Percentiles rank a stretch among this genome's conserved stretches.
These are phyloP conservation scores for Drosophila pruinosa DNA, from an alignment of 1,140 invertebrate genomes.

Conservation along the genomic window DNA sequence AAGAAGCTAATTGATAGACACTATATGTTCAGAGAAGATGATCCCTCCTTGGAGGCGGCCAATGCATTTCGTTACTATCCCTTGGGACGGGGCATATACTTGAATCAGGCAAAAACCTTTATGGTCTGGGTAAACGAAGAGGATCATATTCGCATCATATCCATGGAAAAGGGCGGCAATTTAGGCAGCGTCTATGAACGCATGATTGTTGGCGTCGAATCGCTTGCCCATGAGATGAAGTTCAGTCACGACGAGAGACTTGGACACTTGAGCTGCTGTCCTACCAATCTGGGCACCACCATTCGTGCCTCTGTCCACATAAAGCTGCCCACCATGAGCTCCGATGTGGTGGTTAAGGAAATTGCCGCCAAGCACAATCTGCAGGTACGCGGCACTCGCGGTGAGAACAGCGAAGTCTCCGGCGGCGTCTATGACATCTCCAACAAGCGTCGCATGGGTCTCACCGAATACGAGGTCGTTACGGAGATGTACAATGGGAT, in stretches of 20 bases:
- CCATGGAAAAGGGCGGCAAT: slow-evolving; percentile 98
- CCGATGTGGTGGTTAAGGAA: slow-evolving; percentile 93
- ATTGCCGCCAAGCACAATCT: slow-evolving; percentile 94
- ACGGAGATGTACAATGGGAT: slow-evolving; percentile 96
- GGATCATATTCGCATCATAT: slow-evolving; percentile 98
- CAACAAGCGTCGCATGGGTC: slow-evolving; percentile 93
- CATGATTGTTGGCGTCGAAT: slow-evolving; percentile 94
- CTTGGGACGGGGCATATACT: slow-evolving; percentile 96
- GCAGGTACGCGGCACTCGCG: slow-evolving; percentile 95
- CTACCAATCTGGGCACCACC: slow-evolving; percentile 98
- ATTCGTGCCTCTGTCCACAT: slow-evolving; percentile 99
- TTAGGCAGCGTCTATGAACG: slow-evolving; percentile 94
- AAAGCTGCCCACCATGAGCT: slow-evolving; percentile 95
- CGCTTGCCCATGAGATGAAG: slow-evolving; percentile 93
- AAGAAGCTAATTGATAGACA: slow-evolving; percentile 97
- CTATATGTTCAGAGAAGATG: slow-evolving; percentile 97
- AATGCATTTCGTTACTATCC: slow-evolving; percentile 97
- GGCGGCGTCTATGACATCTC: slow-evolving; percentile 96
- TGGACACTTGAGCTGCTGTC: slow-evolving; percentile 98
- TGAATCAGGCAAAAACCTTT: slow-evolving; percentile 97
- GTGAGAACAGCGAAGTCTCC: slow-evolving; percentile 96
- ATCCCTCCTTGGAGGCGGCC: slow-evolving; percentile 89
- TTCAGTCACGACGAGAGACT: slow-evolving; percentile 96
- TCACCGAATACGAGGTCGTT: slow-evolving; percentile 93
- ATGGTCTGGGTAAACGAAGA: slow-evolving; percentile 99